Base-by-base conservation (phyloP, 2,888 invertebrate genomes). In the Stenchaetothrips biformis region DNA sequence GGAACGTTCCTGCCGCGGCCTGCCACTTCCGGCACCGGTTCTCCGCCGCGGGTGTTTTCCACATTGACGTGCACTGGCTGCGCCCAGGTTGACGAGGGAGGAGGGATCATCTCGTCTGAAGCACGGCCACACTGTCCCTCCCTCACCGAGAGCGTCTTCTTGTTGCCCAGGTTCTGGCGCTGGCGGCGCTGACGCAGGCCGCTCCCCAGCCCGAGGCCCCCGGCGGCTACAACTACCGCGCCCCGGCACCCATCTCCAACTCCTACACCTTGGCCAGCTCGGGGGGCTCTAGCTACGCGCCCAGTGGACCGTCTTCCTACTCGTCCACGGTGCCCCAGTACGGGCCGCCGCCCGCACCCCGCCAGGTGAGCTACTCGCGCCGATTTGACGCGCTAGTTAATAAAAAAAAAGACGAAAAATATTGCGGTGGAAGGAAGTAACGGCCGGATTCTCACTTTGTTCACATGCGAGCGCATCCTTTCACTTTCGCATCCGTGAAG, bases 111-210 rank as follows among this genome's bases (percentile, higher is more conserved):
- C 53, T 11, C 53, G 53, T 8, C 13, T 53, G 11, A 53, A 11
- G 53, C 53, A 18, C 8, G 1, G 53, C 18, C 53, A 53, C 53
- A 18, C 2, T 11, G 49, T 7, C 8, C 49, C 49, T 7, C 49
- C 49, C 8, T 49, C 53, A 53, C 53, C 53, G 4, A 7, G 13
- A 18, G n/a, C n/a, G n/a, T n/a, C n/a, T n/a, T 18, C 67, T 21
- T 3, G 13, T 21, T 21, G 67, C n/a, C 62, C 67, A 67, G 67
- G 67, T 67, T 67, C 67, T 67, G 21, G 67, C 67, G 18, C 21
- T 84, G 21, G 83, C 83, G 79, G 84, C 84, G 67, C 81, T 85
- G n/a, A 83, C 84, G 37, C 79, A 83, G 27, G 85, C 85, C 53
- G 83, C 84, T 78, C 85, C 85, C 67, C 84, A 84, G 78, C 84